Evolutionary conservation across 64 coral and sea anemone species (phyloP).

Genomic region (Actinia tenebrosa): DNA sequence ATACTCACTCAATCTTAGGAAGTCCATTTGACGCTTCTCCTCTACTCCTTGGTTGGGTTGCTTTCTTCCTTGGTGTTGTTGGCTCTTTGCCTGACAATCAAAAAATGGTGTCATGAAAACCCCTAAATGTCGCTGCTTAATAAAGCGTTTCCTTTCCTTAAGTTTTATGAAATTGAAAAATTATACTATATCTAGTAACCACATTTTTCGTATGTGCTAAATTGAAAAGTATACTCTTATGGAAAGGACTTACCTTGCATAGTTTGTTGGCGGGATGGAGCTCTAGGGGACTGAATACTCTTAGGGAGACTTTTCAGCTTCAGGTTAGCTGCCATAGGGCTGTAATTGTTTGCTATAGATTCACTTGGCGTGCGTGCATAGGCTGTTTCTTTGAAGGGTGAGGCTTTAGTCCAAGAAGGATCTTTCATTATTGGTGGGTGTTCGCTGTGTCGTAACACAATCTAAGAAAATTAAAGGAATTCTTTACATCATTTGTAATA

Average conservation of each 20-base stretch:
- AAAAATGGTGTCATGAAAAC: too few species aligned
- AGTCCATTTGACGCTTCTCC: conserved; percentile 10
- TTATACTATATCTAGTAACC: too few species aligned
- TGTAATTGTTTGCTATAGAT: conserved; percentile 99
- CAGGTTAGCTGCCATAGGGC: conserved; percentile 71
- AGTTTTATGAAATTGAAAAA: too few species aligned
- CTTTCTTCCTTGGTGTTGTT: conserved; percentile 22
- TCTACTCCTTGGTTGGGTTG: conserved; percentile 38
- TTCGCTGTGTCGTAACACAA: conserved; percentile 94
- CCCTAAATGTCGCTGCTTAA: too few species aligned
- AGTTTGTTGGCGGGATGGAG: conserved; percentile 62
- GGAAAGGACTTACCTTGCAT: conserved; percentile 57
- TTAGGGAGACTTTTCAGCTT: conserved; percentile 84
- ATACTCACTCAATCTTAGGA: conserved; percentile 5
- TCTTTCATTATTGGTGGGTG: conserved; percentile 99
- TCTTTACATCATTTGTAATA: too few species aligned
- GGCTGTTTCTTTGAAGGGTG: conserved; percentile 95
- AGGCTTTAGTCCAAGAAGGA: conserved; percentile 83
- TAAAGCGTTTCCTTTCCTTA: too few species aligned
- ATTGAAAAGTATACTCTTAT: neutral
- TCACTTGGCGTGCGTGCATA: conserved; percentile 95
- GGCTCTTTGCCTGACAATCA: conserved; percentile 29
- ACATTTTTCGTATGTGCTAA: too few species aligned
- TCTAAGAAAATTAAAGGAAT: conserved; percentile 38
- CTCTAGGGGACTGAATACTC: conserved; percentile 36